Conservation (phyloP, 2,797 vertebrate species). For the Poecilia wingei region DNA sequence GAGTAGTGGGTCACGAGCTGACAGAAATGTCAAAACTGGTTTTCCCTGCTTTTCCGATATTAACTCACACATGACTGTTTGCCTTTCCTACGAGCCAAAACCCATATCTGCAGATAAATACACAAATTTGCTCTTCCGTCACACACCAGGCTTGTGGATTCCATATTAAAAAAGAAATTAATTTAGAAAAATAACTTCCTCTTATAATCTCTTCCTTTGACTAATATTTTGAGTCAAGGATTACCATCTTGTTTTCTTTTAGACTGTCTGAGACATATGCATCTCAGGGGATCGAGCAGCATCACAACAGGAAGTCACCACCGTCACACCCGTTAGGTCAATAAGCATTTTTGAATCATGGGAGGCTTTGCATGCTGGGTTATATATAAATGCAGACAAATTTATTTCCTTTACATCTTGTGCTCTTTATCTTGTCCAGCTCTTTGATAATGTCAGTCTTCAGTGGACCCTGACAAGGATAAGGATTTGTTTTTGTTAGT, state of each 20-base stretch:
- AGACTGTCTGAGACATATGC: conserved; percentile 47
- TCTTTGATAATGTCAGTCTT: conserved; percentile 21
- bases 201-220: conserved; percentile 23
- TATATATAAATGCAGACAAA: conserved; percentile 33
- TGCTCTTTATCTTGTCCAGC: conserved; percentile 18
- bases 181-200: conserved; percentile 11
- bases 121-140: neutral
- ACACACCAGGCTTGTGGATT: neutral
- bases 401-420: conserved; percentile 28
- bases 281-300: conserved; percentile 61
- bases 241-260: conserved; percentile 65
- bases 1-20: conserved; percentile 82
- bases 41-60: conserved; percentile 66
- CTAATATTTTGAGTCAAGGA: conserved; percentile 46
- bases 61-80: conserved; percentile 58
- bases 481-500: conserved; percentile 32
- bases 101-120: conserved; percentile 1
- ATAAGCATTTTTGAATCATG: conserved; percentile 62
- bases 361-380: conserved; percentile 46
- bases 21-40: conserved; percentile 82
- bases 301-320: conserved; percentile 71
- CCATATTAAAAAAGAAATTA: conserved; percentile 5
- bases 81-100: conserved; percentile 39
- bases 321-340: conserved; percentile 69
- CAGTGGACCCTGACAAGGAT: conserved; percentile 5